Base-by-base conservation (phyloP, 1,140 invertebrate species). In the Megalonaias nervosa region DNA sequence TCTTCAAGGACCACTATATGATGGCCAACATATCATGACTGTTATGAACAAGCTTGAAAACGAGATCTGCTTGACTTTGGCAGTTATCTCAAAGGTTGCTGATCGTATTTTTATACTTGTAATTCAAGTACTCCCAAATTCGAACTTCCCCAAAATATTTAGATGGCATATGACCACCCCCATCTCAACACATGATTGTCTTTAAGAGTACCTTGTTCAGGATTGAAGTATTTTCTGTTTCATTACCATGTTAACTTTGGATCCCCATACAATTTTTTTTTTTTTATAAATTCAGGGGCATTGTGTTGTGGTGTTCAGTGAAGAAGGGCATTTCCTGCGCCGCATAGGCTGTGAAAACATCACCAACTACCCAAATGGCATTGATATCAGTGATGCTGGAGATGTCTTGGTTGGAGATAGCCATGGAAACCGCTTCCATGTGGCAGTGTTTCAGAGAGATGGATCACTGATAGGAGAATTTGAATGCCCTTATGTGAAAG, bases 291-390 rank as follows among this genome's bases (percentile, higher is more conserved):
- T 83, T 61, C 67, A 91, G 90, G 97, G 97, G 72, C 97, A 99
- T 90, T 98, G 97, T 90, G 97, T 99, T 21, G 96, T 97, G 58
- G 97, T 99, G 23, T 98, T 98, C 91, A 95, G 95, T 88, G 96
- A 97, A 88, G 95, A 96, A 73, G 97, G 97, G 76, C 93, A 94
- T 61, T 98, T 97, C 91, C 90, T 98, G 77, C 94, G 97, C 81
- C 95, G 97, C 81, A 98, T 99, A 92, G 97, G 97, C 71, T 96
- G 95, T 91, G 97, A 98, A 91, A 97, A 95, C 89, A 94, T 98
- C 82, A 99, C 97, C 82, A 98, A 97, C 90, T 99, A 97, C 91
- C 97, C 97, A 15, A 99, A 98, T 91, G 98, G 98, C 75, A 99
- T 99, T 85, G 97, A 99, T 91, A 97, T 99, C 87, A 97, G 96